Evolutionary conservation across 2,113 vertebrate genomes (phyloP).

Genomic region (Rattus rattus): DNA sequence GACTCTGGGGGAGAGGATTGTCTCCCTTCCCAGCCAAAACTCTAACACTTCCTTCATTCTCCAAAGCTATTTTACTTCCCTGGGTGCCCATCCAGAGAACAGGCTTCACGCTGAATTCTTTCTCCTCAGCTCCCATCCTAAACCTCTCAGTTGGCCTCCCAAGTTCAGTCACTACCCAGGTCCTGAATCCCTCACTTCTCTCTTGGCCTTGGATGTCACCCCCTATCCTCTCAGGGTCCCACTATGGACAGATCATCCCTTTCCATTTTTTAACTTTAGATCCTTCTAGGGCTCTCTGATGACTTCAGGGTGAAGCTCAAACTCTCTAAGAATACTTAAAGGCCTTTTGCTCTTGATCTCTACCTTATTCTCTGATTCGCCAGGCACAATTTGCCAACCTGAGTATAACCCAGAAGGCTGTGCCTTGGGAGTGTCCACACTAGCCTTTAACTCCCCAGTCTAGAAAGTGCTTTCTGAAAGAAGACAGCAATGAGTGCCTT

Average conservation of each 20-base stretch:
- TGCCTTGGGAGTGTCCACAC: background rate
- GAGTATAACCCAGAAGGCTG: background rate
- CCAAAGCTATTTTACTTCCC: background rate
- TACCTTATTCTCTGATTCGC: background rate
- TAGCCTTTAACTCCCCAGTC: background rate
- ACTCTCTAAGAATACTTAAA: background rate
- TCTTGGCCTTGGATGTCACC: background rate
- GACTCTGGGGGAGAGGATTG: background rate
- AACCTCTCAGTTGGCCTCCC: background rate
- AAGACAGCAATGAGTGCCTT: background rate
- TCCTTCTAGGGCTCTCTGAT: background rate
- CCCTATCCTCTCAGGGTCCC: background rate
- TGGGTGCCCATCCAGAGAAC: background rate
- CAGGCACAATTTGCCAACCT: background rate
- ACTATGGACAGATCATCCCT: background rate
- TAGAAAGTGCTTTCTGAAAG: conserved; percentile 33
- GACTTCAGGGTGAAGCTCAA: background rate
- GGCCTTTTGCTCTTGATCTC: background rate
- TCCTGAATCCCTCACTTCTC: background rate
- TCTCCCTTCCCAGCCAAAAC: background rate
- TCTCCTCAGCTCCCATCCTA: background rate
- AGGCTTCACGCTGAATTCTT: background rate
- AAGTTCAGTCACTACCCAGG: background rate
- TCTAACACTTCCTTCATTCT: background rate
- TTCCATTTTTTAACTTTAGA: too few relatives aligned